Evolutionary conservation across 1,140 invertebrate genomes (phyloP).

Genomic region (Halictus rubicundus): DNA sequence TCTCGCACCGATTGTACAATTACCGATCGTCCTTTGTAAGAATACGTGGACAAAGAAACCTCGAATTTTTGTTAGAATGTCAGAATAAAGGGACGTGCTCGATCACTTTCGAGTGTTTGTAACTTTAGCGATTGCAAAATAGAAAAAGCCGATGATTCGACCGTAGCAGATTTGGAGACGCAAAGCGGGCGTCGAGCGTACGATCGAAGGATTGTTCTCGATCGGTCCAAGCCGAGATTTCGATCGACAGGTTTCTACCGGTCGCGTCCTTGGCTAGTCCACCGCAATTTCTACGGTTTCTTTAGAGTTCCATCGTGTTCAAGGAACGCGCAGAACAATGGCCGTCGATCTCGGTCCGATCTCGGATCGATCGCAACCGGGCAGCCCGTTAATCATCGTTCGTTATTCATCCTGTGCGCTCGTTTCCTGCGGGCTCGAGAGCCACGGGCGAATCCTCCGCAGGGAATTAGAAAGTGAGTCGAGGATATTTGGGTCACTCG

Average conservation of each 20-base stretch:
- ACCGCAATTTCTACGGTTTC: slow-evolving; percentile 2
- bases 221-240: not conserved
- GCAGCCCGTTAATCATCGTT: slow-evolving; percentile 47
- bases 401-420: slow-evolving; percentile 9
- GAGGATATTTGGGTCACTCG: slow-evolving; percentile 51
- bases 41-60: too few species aligned
- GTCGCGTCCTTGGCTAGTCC: slow-evolving; percentile 1
- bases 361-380: slow-evolving; percentile 36
- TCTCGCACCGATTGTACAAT: too few species aligned
- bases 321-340: slow-evolving; percentile 39
- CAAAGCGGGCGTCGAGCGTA: too few species aligned
- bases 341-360: slow-evolving; percentile 17
- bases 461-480: slow-evolving; percentile 61
- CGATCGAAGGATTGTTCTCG: not conserved
- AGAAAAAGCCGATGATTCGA: too few species aligned
- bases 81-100: too few species aligned
- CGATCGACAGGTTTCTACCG: not conserved
- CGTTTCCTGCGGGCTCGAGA: not conserved
- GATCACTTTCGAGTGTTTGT: too few species aligned
- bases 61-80: too few species aligned
- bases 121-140: too few species aligned
- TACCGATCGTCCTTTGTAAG: too few species aligned
- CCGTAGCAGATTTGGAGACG: too few species aligned
- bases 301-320: slow-evolving; percentile 4
- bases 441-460: slow-evolving; percentile 30